A percentile compares a stretch with the other conserved stretches of the same genome.
phyloP scores from a whole-genome alignment of 2,888 invertebrate species.

The Drosophila algonquin region DNA sequence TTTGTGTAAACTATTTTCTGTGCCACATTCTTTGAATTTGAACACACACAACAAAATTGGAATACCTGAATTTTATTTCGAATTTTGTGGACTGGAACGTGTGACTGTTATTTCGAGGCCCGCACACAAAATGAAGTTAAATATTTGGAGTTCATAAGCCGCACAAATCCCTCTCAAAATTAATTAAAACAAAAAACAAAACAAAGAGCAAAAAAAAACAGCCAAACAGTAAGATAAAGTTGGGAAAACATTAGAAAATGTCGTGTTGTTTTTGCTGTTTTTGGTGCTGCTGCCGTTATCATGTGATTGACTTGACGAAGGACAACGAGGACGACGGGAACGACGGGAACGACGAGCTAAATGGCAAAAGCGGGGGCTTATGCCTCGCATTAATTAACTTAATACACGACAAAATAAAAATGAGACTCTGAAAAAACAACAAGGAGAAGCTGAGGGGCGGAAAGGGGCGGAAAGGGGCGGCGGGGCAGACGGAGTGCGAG shows the following conservation, averaged over 20 bases:
- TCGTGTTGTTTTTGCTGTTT: slow-evolving; percentile 11
- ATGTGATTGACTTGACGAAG: slow-evolving; percentile 71
- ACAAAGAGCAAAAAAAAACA: slow-evolving; percentile 4
- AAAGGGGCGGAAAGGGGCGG: neutral
- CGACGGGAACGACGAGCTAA: slow-evolving; percentile 48
- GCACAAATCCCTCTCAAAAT: slow-evolving; percentile 61
- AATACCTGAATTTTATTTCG: slow-evolving; percentile 6
- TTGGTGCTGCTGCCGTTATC: slow-evolving; percentile 25
- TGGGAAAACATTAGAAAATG: slow-evolving; percentile 43
- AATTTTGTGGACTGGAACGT: slow-evolving; percentile 6
- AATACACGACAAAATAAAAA: slow-evolving; percentile 56
- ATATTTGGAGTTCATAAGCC: slow-evolving; percentile 73
- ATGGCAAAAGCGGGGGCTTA: slow-evolving; percentile 60
- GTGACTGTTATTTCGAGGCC: neutral
- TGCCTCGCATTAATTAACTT: slow-evolving; percentile 68
- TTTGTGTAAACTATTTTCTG: too few species aligned
- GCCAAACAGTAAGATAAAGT: slow-evolving; percentile 28
- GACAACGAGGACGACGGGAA: slow-evolving; percentile 60
- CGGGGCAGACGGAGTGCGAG: neutral
- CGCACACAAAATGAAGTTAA: slow-evolving; percentile 29
- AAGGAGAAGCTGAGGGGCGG: neutral
- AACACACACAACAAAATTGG: too few species aligned
- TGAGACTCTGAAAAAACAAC: slow-evolving; percentile 26
- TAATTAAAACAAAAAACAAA: slow-evolving; percentile 65
- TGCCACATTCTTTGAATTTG: too few species aligned